Evolutionary conservation across 2,888 invertebrate genomes (phyloP).

Genomic region (Strigamia transsilvanica): DNA sequence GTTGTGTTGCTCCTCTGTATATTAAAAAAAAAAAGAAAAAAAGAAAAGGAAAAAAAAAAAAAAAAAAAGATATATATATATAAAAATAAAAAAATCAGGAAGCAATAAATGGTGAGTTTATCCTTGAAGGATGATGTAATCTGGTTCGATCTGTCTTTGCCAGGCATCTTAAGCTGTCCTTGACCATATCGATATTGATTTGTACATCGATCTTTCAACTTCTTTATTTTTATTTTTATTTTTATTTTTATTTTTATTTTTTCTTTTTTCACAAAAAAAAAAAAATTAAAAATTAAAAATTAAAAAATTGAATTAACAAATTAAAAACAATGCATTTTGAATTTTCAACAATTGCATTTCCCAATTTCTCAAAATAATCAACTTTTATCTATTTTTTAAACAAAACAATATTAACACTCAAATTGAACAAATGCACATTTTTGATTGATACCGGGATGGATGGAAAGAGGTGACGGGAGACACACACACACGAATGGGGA

Average conservation of each 20-base stretch:
- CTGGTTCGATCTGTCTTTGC: conserved; percentile 44
- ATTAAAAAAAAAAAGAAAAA: not conserved
- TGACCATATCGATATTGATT: conserved; percentile 44
- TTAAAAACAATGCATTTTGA: no score
- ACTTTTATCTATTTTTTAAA: no score
- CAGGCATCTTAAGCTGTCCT: conserved; percentile 41
- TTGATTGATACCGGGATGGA: no score
- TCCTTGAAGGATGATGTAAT: conserved; percentile 41
- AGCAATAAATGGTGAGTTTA: conserved; percentile 42
- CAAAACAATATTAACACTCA: no score
- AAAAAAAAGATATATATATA: no score
- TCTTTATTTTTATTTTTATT: not conserved
- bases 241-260: not conserved
- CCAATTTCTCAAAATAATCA: no score
- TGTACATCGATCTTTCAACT: conserved; percentile 31
- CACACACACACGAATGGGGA: not conserved
- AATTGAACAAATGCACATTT: no score
- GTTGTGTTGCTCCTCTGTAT: conserved; percentile 39
- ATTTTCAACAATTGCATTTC: no score
- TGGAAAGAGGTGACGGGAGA: no score
- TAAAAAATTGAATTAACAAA: no score
- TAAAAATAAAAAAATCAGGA: conserved; percentile 12
- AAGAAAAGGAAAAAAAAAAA: not conserved
- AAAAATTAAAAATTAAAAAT: not conserved
- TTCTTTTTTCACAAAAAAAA: not conserved